A percentile compares a stretch with the other conserved stretches of the same genome.
Evolutionary conservation across 2,888 invertebrate species (phyloP).

Genomic region (Yponomeuta malinellus): DNA sequence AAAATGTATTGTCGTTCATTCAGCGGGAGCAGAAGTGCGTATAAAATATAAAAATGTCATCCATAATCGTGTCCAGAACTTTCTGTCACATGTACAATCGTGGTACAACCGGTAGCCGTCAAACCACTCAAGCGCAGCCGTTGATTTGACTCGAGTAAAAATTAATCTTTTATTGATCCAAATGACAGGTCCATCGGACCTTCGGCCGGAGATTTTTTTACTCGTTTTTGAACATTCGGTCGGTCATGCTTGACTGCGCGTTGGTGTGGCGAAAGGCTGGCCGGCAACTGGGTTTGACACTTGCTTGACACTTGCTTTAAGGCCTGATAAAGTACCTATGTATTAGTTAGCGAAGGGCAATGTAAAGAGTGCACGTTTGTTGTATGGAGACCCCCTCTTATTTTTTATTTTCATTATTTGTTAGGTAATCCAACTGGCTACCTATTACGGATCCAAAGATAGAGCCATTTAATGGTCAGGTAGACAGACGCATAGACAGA

Average conservation of each 20-base stretch:
- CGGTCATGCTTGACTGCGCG: slow-evolving; percentile 11
- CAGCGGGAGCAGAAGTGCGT: too few species aligned
- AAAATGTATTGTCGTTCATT: too few species aligned
- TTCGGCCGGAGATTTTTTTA: not conserved
- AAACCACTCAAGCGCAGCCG: slow-evolving; percentile 14
- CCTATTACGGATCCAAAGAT: too few species aligned
- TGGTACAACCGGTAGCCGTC: slow-evolving; percentile 15
- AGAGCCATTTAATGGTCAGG: too few species aligned
- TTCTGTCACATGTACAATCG: not conserved
- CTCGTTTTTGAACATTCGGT: slow-evolving; percentile 5
- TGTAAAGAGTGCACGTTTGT: too few species aligned
- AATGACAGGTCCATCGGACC: slow-evolving; percentile 18
- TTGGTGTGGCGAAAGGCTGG: not conserved
- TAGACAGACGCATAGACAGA: too few species aligned
- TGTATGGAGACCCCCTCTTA: too few species aligned
- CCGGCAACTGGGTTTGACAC: not conserved
- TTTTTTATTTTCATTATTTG: too few species aligned
- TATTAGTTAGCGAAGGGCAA: too few species aligned
- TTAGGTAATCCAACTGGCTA: too few species aligned
- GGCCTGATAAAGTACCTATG: too few species aligned
- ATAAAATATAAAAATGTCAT: not conserved
- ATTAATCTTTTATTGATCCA: slow-evolving; percentile 27
- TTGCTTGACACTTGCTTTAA: too few species aligned
- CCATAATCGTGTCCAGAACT: not conserved
- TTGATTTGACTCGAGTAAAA: slow-evolving; percentile 22